These are phyloP conservation scores for Lydus trimaculatus DNA, from an alignment of 2,888 invertebrate species.

Conservation along the genomic window DNA sequence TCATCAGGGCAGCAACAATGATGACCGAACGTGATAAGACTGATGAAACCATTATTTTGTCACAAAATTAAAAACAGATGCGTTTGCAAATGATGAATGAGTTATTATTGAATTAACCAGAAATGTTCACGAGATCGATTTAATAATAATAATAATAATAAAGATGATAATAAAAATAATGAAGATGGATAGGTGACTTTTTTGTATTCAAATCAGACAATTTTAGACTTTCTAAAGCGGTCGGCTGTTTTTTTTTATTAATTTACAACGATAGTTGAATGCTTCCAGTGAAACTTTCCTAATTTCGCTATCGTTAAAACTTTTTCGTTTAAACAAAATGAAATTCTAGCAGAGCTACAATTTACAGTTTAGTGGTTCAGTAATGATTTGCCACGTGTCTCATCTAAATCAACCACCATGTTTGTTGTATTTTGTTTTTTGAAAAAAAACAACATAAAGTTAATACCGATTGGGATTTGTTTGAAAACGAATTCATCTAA, in stretches of 20 bases:
- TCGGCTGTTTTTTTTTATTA: not conserved
- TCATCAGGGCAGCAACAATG: not conserved
- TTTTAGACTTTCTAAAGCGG: not conserved
- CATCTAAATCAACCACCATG: not conserved
- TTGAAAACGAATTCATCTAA: too few relatives aligned
- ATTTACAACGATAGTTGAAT: slow-evolving; percentile 42
- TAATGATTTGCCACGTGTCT: not conserved
- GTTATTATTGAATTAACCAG: not conserved
- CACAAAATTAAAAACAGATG: not conserved
- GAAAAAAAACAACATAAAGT: too few relatives aligned
- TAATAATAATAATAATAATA: too few relatives aligned
- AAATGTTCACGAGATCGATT: not conserved
- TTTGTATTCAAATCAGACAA: not conserved
- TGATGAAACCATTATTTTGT: not conserved
- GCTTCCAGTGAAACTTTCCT: slow-evolving; percentile 43
- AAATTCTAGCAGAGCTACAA: not conserved
- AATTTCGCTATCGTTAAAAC: slow-evolving; percentile 49
- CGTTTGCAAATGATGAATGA: not conserved
- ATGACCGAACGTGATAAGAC: not conserved
- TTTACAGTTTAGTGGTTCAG: not conserved
- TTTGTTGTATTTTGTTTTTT: too few relatives aligned
- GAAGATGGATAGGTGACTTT: slow-evolving; percentile 11
- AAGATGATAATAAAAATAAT: too few relatives aligned
- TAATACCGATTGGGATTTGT: too few relatives aligned
- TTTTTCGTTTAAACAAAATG: slow-evolving; percentile 39